A percentile compares a stretch with the other conserved stretches of the same genome.
Conservation (phyloP, 2,797 vertebrate species). For the Sebastes taczanowskii region DNA sequence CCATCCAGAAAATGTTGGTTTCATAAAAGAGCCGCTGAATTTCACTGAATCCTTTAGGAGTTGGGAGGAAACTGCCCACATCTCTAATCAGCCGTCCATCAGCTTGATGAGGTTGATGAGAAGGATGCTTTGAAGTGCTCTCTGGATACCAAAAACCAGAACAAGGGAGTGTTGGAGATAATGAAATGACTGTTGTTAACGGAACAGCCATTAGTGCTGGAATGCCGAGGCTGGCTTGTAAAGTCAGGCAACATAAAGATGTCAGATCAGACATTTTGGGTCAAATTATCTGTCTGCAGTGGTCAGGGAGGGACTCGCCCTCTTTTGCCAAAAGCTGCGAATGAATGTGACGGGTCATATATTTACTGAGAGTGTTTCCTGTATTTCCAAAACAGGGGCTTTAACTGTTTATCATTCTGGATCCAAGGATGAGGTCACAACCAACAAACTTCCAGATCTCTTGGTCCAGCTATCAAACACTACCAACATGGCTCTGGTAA, state of each 20-base stretch:
- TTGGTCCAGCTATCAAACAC: neutral
- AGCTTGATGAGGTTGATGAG: conserved; percentile 44
- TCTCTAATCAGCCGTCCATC: conserved; percentile 54
- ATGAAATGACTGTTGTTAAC: conserved; percentile 68
- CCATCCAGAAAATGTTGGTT: neutral
- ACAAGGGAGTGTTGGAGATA: conserved; percentile 59
- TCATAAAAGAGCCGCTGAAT: conserved; percentile 18
- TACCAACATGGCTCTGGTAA: neutral
- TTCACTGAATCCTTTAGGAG: conserved; percentile 8
- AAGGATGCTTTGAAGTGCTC: conserved; percentile 62
- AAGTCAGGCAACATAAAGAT: conserved; percentile 51
- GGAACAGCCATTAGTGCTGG: conserved; percentile 55
- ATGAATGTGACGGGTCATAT: neutral
- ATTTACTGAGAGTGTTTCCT: neutral
- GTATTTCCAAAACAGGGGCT: neutral
- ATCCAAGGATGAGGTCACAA: neutral
- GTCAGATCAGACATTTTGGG: conserved; percentile 22
- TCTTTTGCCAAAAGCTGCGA: neutral
- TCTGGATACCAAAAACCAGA: conserved; percentile 54
- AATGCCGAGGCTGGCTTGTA: conserved; percentile 51
- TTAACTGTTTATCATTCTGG: neutral
- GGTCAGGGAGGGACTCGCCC: neutral
- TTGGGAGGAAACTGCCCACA: conserved; percentile 17
- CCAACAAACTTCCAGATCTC: neutral
- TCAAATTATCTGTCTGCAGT: conserved; percentile 28